phyloP scores from a whole-genome alignment of 2,888 invertebrate genomes.

The Amblyteles armatorius region DNA sequence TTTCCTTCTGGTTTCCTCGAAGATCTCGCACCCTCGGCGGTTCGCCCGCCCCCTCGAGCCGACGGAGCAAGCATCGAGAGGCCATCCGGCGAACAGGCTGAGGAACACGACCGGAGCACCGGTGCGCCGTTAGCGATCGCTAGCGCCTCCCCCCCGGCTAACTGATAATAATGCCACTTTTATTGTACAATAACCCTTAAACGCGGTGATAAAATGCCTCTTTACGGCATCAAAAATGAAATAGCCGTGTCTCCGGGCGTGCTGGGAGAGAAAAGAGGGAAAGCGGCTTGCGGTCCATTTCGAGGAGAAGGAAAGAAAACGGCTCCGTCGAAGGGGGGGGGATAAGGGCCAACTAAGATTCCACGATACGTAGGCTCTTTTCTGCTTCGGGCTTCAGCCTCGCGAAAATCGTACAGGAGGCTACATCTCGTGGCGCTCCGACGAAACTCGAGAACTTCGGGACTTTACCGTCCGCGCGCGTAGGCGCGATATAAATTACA shows the following conservation, averaged over 20 bases:
- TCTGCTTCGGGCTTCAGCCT: not conserved
- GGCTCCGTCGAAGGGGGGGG: not conserved
- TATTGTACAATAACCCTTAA: constrained; percentile 85
- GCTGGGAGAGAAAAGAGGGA: constrained; percentile 34
- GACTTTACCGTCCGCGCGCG: constrained; percentile 58
- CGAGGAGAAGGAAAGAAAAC: constrained; percentile 29
- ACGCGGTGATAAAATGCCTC: constrained; percentile 82
- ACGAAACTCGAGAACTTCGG: constrained; percentile 69
- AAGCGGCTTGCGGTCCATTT: constrained; percentile 45
- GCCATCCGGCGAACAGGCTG: constrained; percentile 21
- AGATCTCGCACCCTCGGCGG: constrained; percentile 47
- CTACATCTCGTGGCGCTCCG: constrained; percentile 78
- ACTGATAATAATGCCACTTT: constrained; percentile 84
- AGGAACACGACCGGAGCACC: constrained; percentile 35
- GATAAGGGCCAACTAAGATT: constrained; percentile 17
- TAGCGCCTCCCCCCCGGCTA: constrained; percentile 77
- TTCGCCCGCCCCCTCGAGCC: constrained; percentile 42
- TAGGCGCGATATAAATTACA: not conserved
- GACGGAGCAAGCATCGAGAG: constrained; percentile 15
- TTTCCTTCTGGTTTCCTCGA: constrained; percentile 33
- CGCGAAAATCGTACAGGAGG: constrained; percentile 69
- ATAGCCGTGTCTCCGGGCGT: constrained; percentile 76
- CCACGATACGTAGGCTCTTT: not conserved
- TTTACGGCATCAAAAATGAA: constrained; percentile 83
- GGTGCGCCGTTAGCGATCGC: constrained; percentile 54